Base-by-base conservation (phyloP, 1,140 invertebrate genomes). In the Drosophila prosaltans region DNA sequence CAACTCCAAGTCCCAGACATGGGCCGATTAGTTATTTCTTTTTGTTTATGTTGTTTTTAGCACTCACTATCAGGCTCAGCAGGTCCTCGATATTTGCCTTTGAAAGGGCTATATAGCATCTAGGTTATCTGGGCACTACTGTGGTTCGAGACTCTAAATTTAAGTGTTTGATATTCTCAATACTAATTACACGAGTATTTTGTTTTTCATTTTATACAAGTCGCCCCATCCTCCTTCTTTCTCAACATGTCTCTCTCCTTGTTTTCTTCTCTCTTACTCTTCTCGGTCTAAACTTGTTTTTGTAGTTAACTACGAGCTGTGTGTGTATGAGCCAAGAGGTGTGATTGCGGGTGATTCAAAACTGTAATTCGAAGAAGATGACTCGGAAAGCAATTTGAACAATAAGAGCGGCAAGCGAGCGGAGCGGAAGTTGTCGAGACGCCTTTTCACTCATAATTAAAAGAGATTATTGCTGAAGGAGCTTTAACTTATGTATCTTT, bases 401-500 rank as follows among this genome's bases (percentile, higher is more conserved):
- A 81, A 72, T 72, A 79, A 74, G 67, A 79, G 68, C 57, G 45
- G 57, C 72, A 69, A 79, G 55, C 64, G 69, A 79, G 55, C 64
- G 69, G 65, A 81, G 64, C 79, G 79, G 79, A 81, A 79, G 79
- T 81, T 81, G 79, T 79, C 73, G 76, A 81, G 73, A 79, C 79
- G 76, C 66, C 54, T 79, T 75, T 79, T 81, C 73, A 64, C 73
- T 76, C 72, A 72, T 78, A 80, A 80, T 81, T 81, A 79, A 81
- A 76, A 79, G 65, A 72, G 76, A 81, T 81, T 81, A 81, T 79
- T 79, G 58, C 36, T 69, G 60, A 72, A 62, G 69, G 59, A 76
- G 61, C 65, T 76, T 69, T 68, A 57, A 28, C 39, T 40, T 32
- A 30, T 36, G 32, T 36, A 36, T 36, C 32, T 36, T 7, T 36